Base-by-base conservation (phyloP, 2,888 invertebrate genomes). In the Andrena flavipes region DNA sequence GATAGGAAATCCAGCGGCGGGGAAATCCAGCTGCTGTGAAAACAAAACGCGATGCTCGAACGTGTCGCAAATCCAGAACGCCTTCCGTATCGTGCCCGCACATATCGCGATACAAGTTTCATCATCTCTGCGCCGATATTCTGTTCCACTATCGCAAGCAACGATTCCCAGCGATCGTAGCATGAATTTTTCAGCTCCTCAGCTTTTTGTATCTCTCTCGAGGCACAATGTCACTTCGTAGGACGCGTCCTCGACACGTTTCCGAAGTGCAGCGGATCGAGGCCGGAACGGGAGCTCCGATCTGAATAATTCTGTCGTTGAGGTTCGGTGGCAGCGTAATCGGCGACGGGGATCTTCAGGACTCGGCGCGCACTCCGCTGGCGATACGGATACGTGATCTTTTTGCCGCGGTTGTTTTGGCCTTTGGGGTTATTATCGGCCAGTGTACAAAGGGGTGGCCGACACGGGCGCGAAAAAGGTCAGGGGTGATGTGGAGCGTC, bases 401-500 rank as follows among this genome's bases (percentile, higher is more conserved):
- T 81, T 82, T 74, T 76, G 72, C 60, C 76, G 54, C 29, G 68
- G 48, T 49, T 48, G 62, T 64, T 62, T 83, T 82, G 74, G 56
- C 54, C 67, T 54, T 56, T 10, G 23, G 51, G 67, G 67, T 74
- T 82, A 82, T 84, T 82, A 84, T 82, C 84, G 75, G 69, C 29
- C 26, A 48, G 62, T 26, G 51, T 35, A 26, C 16, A 16, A 42
- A 30, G 65, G 72, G 75, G 56, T 67, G 70, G 77, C 42, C 26
- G 69, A 65, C 68, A 56, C 35, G 49, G 51, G 60, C 63, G 33
- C 48, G 75, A 78, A 78, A 79, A 84, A 87, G 86, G 82, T 87
- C 82, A 82, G 84, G 82, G 87, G 73, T 84, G 84, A 65, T 76
- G 72, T 62, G 71, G 65, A 73, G 51, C 76, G 60, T 71, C 75